Evolutionary conservation across 2,797 vertebrate species (phyloP).

Genomic region (Anguilla megastoma): DNA sequence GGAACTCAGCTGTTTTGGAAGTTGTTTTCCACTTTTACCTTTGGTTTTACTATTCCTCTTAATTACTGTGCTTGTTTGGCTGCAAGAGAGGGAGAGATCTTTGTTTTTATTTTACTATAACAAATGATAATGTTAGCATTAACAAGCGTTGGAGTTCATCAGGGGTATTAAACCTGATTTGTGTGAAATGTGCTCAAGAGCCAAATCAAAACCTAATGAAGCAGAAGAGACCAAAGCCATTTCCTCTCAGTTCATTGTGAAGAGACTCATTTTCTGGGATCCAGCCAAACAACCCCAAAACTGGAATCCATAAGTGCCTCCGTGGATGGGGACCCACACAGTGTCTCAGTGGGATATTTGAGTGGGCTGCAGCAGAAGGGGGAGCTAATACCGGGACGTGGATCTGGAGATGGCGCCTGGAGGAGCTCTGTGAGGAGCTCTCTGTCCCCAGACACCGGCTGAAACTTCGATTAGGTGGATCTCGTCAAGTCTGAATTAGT

Average conservation of each 20-base stretch:
- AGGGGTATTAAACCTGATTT: not conserved
- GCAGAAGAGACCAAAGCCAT: slow-evolving; percentile 49
- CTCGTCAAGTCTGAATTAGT: not conserved
- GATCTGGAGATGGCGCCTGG: not conserved
- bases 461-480: not conserved
- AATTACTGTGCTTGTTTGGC: not conserved
- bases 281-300: not conserved
- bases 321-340: not conserved
- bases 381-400: not conserved
- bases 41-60: not conserved
- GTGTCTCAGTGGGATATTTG: not conserved
- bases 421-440: not conserved
- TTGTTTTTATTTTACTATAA: not conserved
- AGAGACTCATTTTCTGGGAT: slow-evolving; percentile 63
- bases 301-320: not conserved
- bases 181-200: not conserved
- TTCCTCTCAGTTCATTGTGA: slow-evolving; percentile 64
- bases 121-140: not conserved
- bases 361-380: not conserved
- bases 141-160: not conserved
- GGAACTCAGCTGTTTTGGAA: not conserved
- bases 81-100: not conserved
- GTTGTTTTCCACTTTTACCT: not conserved
- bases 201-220: slow-evolving; percentile 67
- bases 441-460: not conserved